phyloP scores from a whole-genome alignment of 1,140 invertebrate species.

The Delia radicum region DNA sequence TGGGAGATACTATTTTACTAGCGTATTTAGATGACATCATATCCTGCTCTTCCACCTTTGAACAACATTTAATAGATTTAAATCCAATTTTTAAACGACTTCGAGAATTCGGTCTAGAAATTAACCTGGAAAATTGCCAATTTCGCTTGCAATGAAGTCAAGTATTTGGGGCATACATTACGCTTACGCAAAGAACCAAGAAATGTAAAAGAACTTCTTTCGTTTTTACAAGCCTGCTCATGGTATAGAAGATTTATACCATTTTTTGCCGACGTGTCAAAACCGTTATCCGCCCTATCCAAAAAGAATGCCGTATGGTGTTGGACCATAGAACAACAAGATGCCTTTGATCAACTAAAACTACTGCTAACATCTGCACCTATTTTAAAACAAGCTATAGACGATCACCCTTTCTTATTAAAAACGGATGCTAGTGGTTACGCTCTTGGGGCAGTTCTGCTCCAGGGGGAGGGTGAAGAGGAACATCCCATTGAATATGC shows the following conservation, averaged over 20 bases:
- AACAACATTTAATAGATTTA: constrained; percentile 49
- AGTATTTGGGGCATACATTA: constrained; percentile 30
- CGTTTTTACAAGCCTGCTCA: constrained; percentile 31
- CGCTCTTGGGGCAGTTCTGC: too few relatives aligned
- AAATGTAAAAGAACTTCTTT: constrained; percentile 28
- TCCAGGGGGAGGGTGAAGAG: too few relatives aligned
- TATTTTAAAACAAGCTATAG: too few relatives aligned
- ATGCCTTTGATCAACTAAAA: too few relatives aligned
- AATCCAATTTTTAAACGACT: constrained; percentile 22
- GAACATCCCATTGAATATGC: too few relatives aligned
- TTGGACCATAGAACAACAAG: too few relatives aligned
- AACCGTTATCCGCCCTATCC: too few relatives aligned
- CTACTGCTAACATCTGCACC: too few relatives aligned
- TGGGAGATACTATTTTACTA: constrained; percentile 35
- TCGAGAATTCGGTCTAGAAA: constrained; percentile 29
- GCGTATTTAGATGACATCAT: constrained; percentile 57
- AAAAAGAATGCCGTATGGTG: too few relatives aligned
- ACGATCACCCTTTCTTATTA: too few relatives aligned
- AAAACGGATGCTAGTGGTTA: too few relatives aligned
- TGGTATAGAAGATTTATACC: constrained; percentile 36
- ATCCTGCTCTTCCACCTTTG: constrained; percentile 46
- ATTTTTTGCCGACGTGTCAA: too few relatives aligned
- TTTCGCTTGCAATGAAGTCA: constrained; percentile 23
- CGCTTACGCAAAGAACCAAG: not conserved
- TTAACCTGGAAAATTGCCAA: constrained; percentile 7